A percentile compares a stretch with the other conserved stretches of the same genome.
Conservation (phyloP, 2,888 invertebrate genomes). For the Rhodophaea formosa region DNA sequence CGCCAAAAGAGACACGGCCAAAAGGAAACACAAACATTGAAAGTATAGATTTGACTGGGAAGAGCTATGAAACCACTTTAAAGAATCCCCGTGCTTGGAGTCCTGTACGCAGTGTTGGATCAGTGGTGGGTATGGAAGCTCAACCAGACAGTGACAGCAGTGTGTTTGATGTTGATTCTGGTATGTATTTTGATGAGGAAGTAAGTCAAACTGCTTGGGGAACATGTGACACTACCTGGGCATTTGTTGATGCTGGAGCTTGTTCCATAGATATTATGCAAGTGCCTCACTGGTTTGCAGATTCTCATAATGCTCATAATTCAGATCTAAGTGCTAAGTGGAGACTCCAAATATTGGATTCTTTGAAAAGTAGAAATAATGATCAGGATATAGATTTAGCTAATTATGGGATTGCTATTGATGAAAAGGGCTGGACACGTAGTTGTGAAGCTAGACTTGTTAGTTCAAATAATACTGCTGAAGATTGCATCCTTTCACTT, state of each 20-base stretch:
- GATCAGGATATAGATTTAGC: constrained; percentile 74
- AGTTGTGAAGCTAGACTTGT: constrained; percentile 89
- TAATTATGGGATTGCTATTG: constrained; percentile 88
- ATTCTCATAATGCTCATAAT: constrained; percentile 80
- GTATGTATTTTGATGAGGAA: constrained; percentile 90
- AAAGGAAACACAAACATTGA: constrained; percentile 62
- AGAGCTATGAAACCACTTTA: constrained; percentile 86
- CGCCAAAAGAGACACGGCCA: constrained; percentile 52
- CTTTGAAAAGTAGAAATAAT: constrained; percentile 82
- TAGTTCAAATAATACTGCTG: constrained; percentile 77
- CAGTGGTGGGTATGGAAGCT: constrained; percentile 91
- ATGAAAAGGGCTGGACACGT: constrained; percentile 93
- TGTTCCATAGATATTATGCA: constrained; percentile 87
- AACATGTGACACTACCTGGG: constrained; percentile 90
- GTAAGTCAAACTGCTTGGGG: constrained; percentile 88
- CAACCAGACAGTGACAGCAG: constrained; percentile 92
- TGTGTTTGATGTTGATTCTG: constrained; percentile 90
- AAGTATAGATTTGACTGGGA: constrained; percentile 81
- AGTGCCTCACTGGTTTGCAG: constrained; percentile 89
- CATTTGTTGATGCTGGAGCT: constrained; percentile 90
- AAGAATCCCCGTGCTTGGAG: constrained; percentile 93
- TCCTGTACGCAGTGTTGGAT: constrained; percentile 92
- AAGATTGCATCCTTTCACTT: constrained; percentile 89
- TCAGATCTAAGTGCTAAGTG: constrained; percentile 87
- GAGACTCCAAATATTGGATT: constrained; percentile 87